phyloP scores from a whole-genome alignment of 2,113 vertebrate genomes.

The Chaetorhynchus papuensis region DNA sequence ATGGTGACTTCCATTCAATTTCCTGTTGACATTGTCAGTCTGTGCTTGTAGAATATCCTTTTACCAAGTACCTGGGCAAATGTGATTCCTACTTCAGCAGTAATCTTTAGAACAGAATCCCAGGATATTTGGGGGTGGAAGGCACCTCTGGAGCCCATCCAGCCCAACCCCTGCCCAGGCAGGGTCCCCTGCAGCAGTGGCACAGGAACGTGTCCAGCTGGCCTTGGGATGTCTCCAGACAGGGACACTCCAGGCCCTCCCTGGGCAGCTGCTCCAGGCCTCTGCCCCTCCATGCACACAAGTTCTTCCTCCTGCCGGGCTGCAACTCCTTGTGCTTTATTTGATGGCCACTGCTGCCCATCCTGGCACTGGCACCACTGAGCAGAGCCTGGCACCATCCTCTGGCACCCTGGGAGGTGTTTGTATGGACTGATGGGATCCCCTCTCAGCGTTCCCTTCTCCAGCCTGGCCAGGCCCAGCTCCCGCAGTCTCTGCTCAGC shows the following conservation, averaged over 20 bases:
- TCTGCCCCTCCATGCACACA: neutral
- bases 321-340: rapidly evolving
- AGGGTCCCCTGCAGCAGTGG: neutral
- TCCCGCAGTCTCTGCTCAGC: neutral
- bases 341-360: neutral
- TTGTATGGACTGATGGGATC: neutral
- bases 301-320: neutral
- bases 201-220: neutral
- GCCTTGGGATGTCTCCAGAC: neutral
- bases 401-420: neutral
- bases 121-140: rapidly evolving
- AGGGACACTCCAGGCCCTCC: neutral
- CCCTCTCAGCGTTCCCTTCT: neutral
- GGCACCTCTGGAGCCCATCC: rapidly evolving
- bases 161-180: neutral
- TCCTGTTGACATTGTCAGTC: neutral
- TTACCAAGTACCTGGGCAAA: neutral
- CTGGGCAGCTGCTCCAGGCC: neutral
- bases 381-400: neutral
- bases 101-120: neutral
- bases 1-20: neutral
- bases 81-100: neutral
- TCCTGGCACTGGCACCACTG: neutral
- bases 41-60: neutral
- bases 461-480: neutral